Evolutionary conservation across 2,113 vertebrate species (phyloP).

Genomic region (Rhineura floridana): DNA sequence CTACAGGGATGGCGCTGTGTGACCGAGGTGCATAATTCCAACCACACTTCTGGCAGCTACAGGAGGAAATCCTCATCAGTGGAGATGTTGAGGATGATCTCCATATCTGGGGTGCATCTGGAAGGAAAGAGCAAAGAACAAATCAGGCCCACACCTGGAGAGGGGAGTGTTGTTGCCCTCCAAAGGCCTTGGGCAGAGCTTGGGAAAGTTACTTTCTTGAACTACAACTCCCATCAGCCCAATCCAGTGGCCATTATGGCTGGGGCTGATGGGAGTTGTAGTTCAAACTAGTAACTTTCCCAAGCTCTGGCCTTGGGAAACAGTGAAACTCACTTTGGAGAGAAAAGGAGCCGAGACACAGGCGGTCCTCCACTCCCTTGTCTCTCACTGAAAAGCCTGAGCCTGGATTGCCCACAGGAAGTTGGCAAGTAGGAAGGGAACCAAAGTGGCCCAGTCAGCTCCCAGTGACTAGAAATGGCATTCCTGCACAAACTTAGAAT

Average conservation of each 20-base stretch:
- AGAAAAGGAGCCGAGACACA: neutral
- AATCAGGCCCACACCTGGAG: neutral
- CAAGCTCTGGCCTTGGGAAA: no score
- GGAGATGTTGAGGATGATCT: constrained; percentile 67
- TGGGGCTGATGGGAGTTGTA: no score
- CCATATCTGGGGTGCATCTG: constrained; percentile 77
- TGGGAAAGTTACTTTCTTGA: no score
- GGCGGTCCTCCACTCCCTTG: no score
- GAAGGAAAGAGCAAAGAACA: neutral
- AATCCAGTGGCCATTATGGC: no score
- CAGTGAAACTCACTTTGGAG: neutral
- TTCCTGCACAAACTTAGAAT: neutral
- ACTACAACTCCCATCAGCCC: no score
- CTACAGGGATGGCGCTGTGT: no score
- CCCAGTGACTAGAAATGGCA: neutral
- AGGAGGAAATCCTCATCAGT: constrained; percentile 62
- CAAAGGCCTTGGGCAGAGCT: neutral
- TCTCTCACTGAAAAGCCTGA: neutral
- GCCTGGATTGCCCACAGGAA: no score
- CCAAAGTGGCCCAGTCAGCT: neutral
- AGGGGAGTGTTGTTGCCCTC: no score
- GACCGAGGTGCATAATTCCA: accelerated
- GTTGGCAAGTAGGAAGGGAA: neutral
- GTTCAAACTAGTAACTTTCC: no score
- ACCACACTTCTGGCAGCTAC: constrained; percentile 21